phyloP scores from a whole-genome alignment of 2,113 vertebrate species.

The Cheirogaleus medius region DNA sequence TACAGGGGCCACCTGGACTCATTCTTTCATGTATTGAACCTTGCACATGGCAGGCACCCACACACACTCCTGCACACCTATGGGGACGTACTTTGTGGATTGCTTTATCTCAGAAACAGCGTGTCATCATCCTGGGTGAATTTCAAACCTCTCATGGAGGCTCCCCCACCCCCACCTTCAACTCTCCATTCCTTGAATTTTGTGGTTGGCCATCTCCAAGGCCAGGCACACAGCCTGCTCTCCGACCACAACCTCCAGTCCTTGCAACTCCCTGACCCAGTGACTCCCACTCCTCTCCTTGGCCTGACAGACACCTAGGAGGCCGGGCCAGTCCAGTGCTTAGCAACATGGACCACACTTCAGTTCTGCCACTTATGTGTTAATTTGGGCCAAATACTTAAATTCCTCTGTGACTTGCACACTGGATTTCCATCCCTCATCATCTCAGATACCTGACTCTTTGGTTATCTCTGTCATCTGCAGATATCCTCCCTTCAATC shows the following conservation, averaged over 20 bases:
- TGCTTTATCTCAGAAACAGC: not conserved
- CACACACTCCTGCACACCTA: not conserved
- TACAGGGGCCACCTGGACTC: not conserved
- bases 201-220: not conserved
- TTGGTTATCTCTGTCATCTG: too few species aligned
- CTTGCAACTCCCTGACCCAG: not conserved
- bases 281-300: not conserved
- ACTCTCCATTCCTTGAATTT: not conserved
- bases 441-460: not conserved
- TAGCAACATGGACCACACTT: not conserved
- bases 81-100: not conserved
- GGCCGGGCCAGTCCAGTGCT: not conserved
- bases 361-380: not conserved
- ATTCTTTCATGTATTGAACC: not conserved
- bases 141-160: not conserved
- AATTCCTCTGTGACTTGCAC: not conserved
- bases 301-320: not conserved
- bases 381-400: not conserved
- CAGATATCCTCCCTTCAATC: fast-evolving
- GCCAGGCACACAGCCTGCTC: not conserved
- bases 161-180: not conserved
- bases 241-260: not conserved
- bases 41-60: not conserved
- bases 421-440: not conserved
- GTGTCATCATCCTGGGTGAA: not conserved